Conservation (phyloP, 1,140 invertebrate species). For the Periplaneta americana region DNA sequence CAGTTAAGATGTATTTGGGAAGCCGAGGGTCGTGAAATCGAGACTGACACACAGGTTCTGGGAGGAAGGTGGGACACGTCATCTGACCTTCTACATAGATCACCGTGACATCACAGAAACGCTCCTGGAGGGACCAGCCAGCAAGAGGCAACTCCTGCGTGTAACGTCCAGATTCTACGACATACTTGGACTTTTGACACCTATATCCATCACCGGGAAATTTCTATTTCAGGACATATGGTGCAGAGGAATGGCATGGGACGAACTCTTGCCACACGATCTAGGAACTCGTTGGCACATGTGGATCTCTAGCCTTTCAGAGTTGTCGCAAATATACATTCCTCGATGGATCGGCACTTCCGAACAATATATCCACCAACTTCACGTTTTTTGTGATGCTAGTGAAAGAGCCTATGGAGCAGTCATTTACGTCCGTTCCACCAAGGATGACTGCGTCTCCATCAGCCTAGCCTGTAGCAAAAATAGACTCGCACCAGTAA, state of each 20-base stretch:
- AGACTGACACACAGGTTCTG: neutral
- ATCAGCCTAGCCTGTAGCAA: neutral
- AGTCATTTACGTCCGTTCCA: neutral
- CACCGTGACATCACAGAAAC: neutral
- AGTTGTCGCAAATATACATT: neutral
- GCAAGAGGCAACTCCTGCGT: neutral
- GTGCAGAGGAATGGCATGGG: constrained; percentile 1
- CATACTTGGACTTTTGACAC: neutral
- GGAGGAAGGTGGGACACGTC: neutral
- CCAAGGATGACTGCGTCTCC: neutral
- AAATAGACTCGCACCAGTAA: neutral
- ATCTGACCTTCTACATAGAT: neutral
- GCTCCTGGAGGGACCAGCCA: neutral
- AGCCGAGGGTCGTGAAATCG: neutral
- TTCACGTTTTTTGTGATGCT: too few relatives aligned
- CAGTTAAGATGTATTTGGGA: neutral
- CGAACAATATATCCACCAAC: too few relatives aligned
- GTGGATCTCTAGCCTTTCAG: neutral
- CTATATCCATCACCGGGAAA: neutral
- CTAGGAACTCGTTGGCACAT: neutral
- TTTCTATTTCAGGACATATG: neutral
- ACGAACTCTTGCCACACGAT: neutral
- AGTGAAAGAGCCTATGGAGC: neutral
- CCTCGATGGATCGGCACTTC: neutral
- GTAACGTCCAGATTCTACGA: neutral